Conservation (phyloP, 2,888 invertebrate species). For the Oithona nana region DNA sequence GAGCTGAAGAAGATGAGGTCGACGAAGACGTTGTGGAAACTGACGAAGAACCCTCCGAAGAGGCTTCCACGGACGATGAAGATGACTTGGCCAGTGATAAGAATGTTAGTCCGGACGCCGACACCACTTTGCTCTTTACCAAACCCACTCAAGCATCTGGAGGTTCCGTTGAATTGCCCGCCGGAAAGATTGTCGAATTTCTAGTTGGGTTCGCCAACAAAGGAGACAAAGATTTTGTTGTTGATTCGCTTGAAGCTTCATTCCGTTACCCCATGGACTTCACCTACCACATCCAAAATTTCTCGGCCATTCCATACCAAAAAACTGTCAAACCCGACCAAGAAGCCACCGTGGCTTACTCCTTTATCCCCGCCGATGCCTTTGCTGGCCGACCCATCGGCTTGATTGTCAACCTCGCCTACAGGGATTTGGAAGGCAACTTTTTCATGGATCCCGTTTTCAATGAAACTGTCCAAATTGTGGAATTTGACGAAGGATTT, state of each 20-base stretch:
- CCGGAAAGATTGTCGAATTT: conserved; percentile 78
- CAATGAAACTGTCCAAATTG: conserved; percentile 89
- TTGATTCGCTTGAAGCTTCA: conserved; percentile 87
- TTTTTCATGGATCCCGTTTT: conserved; percentile 70
- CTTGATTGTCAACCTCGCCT: conserved; percentile 65
- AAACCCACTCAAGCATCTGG: conserved; percentile 44
- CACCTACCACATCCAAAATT: conserved; percentile 94
- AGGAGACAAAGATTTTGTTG: conserved; percentile 68
- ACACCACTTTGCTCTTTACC: conserved; percentile 72
- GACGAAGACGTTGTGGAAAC: conserved; percentile 35
- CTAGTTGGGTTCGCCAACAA: conserved; percentile 90
- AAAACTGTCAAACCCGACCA: conserved; percentile 69
- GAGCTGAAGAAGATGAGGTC: conserved; percentile 32
- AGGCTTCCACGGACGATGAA: conserved; percentile 23
- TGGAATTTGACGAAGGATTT: conserved; percentile 87
- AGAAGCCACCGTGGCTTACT: conserved; percentile 86
- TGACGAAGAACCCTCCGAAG: conserved; percentile 29
- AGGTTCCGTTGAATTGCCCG: conserved; percentile 47
- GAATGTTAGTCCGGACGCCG: conserved; percentile 66
- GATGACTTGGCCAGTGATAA: conserved; percentile 38
- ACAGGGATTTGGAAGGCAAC: conserved; percentile 31
- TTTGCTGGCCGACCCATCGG: conserved; percentile 94
- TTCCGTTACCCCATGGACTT: conserved; percentile 94
- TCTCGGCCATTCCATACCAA: conserved; percentile 72
- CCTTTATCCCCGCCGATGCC: conserved; percentile 84